Evolutionary conservation across 2,113 vertebrate genomes (phyloP), one percentile per base, ranked within the genome.

Genomic region (Centropristis striata): DNA sequence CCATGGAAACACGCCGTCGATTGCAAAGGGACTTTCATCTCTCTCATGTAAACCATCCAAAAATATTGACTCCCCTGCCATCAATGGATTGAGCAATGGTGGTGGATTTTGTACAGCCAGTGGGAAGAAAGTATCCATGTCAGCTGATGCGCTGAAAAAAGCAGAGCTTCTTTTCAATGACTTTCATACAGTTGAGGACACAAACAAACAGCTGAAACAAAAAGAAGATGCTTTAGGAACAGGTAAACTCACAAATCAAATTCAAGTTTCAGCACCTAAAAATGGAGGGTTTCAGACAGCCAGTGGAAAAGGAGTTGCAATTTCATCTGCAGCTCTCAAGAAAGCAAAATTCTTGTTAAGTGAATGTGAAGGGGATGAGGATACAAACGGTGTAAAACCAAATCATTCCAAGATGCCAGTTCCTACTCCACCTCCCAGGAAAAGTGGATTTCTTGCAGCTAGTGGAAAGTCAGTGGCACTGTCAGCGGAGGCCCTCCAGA

Each of bases 201-300:
- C 16, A 54, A 71, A 64, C 9, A 27, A 65, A 13, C 41, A 69
- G 25, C 37, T 4, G 6, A 37, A 23, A 39, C 28, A 42, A 44
- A 76, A 85, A 54, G 55, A 54, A 69, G 75, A 23, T 21, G 15
- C 23, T 42, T 23, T 21, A 39, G 70, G 7, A 58, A 13, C 54
- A 16, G 28, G 25, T 25, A 18, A 55, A 47, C 21, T 23, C 16
- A n/a, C 5, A 20, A 39, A 23, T 66, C 46, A 37, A 4, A 50
- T 20, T 41, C 57, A 61, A 7, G 36, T 2, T n/a, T 27, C 20
- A 15, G 5, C 75, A 51, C 20, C 61, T 68, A 59, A 83, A 79
- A 74, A 70, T 68, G 87, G 83, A 82, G 95, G 95, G 2, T 97
- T 97, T 91, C 96, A 91, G 81, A 96, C 95, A 47, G 96, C 94